Base-by-base conservation (phyloP, 2,113 vertebrate species). In the Danionella cerebrum region DNA sequence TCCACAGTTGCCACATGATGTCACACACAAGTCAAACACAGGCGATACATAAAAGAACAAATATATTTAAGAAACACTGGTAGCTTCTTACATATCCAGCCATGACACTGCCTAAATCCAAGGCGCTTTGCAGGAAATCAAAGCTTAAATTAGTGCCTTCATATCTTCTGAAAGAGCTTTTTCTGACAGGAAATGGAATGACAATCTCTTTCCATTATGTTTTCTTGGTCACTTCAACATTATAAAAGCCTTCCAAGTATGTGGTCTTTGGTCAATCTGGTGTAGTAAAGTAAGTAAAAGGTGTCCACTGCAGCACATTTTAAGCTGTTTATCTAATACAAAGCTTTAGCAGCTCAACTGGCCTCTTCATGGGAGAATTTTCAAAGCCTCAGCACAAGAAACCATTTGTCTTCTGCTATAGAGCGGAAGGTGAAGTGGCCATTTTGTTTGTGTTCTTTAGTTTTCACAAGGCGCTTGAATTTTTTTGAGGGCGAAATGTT, bases 21-120 rank as follows among this genome's bases (percentile, higher is more conserved):
- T 74, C 72, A 74, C 51, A 31, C 71, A 33, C 47, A 73, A 45
- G 47, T 68, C 65, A 73, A 59, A 19, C 53, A 68, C 31, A 19
- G 29, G 41, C 19, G 0, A 3, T 29, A 12, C 6, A 62, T 3
- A 44, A 4, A 13, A 18, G 24, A 4, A 60, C 14, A 44, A 44
- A 21, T 35, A 35, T 22, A 11, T 47, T 10, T 44, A 14, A 33
- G 22, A 27, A 59, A 12, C 14, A 9, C 18, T 2, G 10, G 25
- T 13, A 44, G 57, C 44, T 10, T 53, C 41, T 48, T 31, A 66
- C 35, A 14, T 59, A 24, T 25, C 2, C 10, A 31, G 65, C 55
- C 27, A 44, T 19, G 24, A 44, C 14, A 6, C 16, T 25, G 13
- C 33, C 24, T 54, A 21, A 45, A 41, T 39, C 33, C 44, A 19